Base-by-base conservation (phyloP, 2,113 vertebrate species). In the Felis chaus region DNA sequence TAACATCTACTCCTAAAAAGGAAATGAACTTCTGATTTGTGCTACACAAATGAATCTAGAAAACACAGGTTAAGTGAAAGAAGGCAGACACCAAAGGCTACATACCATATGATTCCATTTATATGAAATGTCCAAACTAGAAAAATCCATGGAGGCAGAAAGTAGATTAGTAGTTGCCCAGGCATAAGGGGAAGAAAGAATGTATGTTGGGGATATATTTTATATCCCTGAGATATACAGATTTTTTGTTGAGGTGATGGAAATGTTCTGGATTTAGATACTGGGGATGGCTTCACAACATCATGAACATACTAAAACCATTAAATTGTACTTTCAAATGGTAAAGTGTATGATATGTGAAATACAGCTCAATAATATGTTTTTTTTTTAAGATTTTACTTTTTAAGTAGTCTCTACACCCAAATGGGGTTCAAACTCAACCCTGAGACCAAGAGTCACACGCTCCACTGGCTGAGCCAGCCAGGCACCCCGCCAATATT, bases 111-210 rank as follows among this genome's bases (percentile, higher is more conserved):
- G 5, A 84, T 4, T 86, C 31, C 7, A 31, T 65, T 29, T 74
- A 53, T 7, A 55, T 19, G 4, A 29, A 29, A 55, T 78, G 1
- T 41, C 33, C 23, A 66, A 36, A 89, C 48, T 3, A 73, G 27
- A 25, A 55, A 95, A 92, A 85, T 57, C 4, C 27, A 55, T 1
- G 76, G 31, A 66, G 25, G 7, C 15, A 93, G 65, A 63, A 88
- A 91, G 31, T 4, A 81, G 48, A 57, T 73, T 45, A 68, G 33
- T 39, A 65, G 15, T 16, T 94, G 7, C 25, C 50, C 55, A 11
- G 12, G 0, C 12, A 57, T 7, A 50, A 5, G 5, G 16, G 11
- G 1, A 27, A 55, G 9, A 6, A 14, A 4, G 16, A 48, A 48
- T 78, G 18, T 78, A 15, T 78, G 29, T 31, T 12, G 14, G 41